phyloP scores from a whole-genome alignment of 2,797 vertebrate species.

The Potorous gilbertii region DNA sequence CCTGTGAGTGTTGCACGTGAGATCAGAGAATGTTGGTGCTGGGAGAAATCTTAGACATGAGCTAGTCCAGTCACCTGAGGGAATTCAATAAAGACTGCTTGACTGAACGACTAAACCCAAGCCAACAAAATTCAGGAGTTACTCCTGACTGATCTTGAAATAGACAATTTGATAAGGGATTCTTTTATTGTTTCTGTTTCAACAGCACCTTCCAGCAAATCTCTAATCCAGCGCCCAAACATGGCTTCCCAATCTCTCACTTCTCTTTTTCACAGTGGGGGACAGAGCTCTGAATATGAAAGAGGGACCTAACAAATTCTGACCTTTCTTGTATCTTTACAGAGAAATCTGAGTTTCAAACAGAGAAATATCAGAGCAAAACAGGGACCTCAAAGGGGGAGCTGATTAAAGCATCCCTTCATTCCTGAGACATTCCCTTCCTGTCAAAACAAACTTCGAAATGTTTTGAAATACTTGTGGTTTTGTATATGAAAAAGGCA shows the following conservation, averaged over 20 bases:
- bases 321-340: constrained; percentile 68
- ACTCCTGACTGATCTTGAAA: not conserved
- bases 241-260: constrained; percentile 16
- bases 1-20: not conserved
- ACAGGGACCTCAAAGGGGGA: constrained; percentile 65
- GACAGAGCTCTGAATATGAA: constrained; percentile 44
- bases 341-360: constrained; percentile 73
- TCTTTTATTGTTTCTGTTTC: not conserved
- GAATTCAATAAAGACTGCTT: not conserved
- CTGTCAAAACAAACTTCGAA: constrained; percentile 79
- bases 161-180: not conserved
- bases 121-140: not conserved
- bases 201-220: constrained; percentile 45
- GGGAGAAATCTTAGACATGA: constrained; percentile 10
- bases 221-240: not conserved
- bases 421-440: constrained; percentile 33
- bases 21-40: not conserved
- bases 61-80: constrained; percentile 21
- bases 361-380: constrained; percentile 66
- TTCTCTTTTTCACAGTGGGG: constrained; percentile 49
- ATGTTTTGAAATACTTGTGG: constrained; percentile 65
- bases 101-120: constrained; percentile 14
- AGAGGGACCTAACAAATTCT: constrained; percentile 60
- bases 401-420: constrained; percentile 73
- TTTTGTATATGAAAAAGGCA: constrained; percentile 66